Conservation (phyloP, 2,888 invertebrate species). For the Papilio elwesi region DNA sequence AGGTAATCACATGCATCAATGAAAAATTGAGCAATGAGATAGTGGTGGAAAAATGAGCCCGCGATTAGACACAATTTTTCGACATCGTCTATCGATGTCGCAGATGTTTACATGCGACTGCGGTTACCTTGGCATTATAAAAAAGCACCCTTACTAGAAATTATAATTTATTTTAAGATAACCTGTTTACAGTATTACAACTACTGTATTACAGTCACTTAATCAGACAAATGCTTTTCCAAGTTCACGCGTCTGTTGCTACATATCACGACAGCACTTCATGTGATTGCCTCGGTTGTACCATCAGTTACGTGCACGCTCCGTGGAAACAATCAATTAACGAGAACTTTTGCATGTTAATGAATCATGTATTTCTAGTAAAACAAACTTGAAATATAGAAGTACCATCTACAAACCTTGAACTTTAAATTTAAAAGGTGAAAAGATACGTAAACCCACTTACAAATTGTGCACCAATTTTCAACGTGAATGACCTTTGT, state of each 20-base stretch:
- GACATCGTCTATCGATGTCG: slow-evolving; percentile 2
- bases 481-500: slow-evolving; percentile 13
- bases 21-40: neutral
- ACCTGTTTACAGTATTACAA: neutral
- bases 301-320: neutral
- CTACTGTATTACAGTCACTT: neutral
- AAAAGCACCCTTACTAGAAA: neutral
- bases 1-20: too few species aligned
- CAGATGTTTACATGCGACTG: neutral
- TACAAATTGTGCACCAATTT: neutral
- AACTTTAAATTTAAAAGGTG: neutral
- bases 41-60: neutral
- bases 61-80: neutral
- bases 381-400: slow-evolving; percentile 1
- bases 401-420: neutral
- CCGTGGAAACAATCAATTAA: slow-evolving; percentile 1
- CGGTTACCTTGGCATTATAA: neutral
- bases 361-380: slow-evolving; percentile 6
- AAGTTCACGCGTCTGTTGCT: neutral
- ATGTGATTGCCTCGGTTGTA: neutral
- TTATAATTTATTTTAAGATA: neutral
- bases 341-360: neutral
- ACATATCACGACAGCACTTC: neutral
- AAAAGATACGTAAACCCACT: neutral
- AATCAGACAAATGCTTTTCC: neutral